phyloP scores from a whole-genome alignment of 2,113 vertebrate genomes.

The Burhinus bistriatus region DNA sequence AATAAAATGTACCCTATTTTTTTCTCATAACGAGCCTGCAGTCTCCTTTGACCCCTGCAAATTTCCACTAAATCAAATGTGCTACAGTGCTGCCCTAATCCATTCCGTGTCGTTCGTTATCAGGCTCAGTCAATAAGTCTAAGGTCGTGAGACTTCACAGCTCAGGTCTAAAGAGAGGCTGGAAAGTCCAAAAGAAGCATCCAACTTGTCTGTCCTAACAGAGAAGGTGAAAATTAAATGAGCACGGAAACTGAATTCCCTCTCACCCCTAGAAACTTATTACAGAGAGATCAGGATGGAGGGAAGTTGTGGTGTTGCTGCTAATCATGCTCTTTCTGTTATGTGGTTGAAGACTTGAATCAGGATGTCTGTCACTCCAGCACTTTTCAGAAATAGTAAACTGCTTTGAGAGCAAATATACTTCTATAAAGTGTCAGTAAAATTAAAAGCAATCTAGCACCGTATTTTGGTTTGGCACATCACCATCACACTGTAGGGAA shows the following conservation, averaged over 20 bases:
- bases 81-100: background rate
- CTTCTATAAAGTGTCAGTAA: background rate
- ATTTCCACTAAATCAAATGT: background rate
- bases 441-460: background rate
- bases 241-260: background rate
- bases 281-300: background rate
- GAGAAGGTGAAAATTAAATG: background rate
- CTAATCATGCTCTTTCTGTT: background rate
- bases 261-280: background rate
- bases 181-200: background rate
- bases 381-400: background rate
- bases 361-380: background rate
- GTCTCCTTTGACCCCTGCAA: background rate
- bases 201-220: background rate
- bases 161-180: background rate
- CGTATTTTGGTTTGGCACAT: background rate
- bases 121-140: background rate
- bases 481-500: background rate
- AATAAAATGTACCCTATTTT: background rate
- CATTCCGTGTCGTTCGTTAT: background rate
- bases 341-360: background rate
- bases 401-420: background rate
- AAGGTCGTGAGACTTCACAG: background rate
- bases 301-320: background rate
- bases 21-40: background rate